Percentiles rank a stretch among this genome's conserved stretches.
These are phyloP conservation scores for Caenorhabditis becei DNA, from an alignment of 2,888 invertebrate genomes.

Conservation along the genomic window DNA sequence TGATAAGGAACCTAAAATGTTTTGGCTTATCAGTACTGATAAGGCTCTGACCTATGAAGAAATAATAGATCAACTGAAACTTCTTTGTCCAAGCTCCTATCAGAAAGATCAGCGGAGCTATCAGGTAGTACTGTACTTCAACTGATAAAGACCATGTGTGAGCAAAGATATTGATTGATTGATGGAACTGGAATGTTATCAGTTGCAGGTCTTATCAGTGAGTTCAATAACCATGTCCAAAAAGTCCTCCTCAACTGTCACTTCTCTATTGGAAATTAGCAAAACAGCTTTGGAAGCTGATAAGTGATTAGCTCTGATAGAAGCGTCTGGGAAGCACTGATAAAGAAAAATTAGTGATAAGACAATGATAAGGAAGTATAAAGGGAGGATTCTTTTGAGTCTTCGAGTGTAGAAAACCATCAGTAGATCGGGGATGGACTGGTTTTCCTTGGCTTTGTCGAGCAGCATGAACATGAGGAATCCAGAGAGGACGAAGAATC, in stretches of 20 bases:
- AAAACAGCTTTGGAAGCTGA: slow-evolving; percentile 7
- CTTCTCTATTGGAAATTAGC: slow-evolving; percentile 15
- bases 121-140: slow-evolving; percentile 26
- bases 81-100: not conserved
- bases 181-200: not conserved
- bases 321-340: not conserved
- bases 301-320: not conserved
- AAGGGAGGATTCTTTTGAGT: slow-evolving; percentile 25
- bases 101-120: slow-evolving; percentile 16
- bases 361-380: slow-evolving; percentile 11
- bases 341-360: not conserved
- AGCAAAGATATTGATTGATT: slow-evolving; percentile 20
- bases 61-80: too few relatives aligned
- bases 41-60: not conserved
- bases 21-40: not conserved
- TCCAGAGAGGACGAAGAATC: slow-evolving; percentile 44
- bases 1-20: slow-evolving; percentile 1
- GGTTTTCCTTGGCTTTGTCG: not conserved
- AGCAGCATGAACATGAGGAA: slow-evolving; percentile 34
- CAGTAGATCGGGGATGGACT: not conserved
- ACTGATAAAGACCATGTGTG: slow-evolving; percentile 40
- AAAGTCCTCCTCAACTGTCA: not conserved
- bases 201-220: too few relatives aligned
- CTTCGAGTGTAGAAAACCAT: slow-evolving; percentile 10
- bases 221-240: not conserved